Evolutionary conservation across 2,888 invertebrate species (phyloP), one percentile per base, ranked within the genome.

Genomic region (Drosophila prostipennis): DNA sequence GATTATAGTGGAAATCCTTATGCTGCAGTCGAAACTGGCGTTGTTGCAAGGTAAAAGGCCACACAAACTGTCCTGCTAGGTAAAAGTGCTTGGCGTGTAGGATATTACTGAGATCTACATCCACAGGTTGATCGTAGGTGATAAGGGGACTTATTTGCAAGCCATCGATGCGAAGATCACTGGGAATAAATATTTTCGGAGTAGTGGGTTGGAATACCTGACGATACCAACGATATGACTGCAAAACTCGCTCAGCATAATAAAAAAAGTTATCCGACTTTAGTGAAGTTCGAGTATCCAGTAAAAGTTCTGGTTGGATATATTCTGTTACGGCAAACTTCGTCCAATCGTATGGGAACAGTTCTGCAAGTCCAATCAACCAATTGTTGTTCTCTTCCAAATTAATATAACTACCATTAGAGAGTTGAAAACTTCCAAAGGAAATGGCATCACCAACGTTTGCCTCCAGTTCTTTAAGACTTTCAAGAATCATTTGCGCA

Each of bases 221-320:
- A 29, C 95, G 92, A 57, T 93, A 91, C 56, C 92, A 83, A 72
- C 94, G 93, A 93, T 95, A 94, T 42, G 94, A 91, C 16, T 91
- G 89, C 13, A 94, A 86, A 70, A 94, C 93, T 37, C 93, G 93
- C 87, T 95, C 94, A 77, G 94, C 94, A 45, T 95, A 91, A 74
- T 94, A 93, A 89, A 94, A 96, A 93, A 95, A 95, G 7, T 94
- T 93, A 6, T 95, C 95, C 78, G 95, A 95, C 71, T 95, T 94
- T 55, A 95, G 92, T 69, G 94, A 93, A 1, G 95, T 94, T 78
- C 93, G 93, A 72, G 93, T 93, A 68, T 95, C 93, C 87, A 95
- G 94, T 51, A 95, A 36, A 11, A 52, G 45, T 10, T 71, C 58
- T 0, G 68, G 54, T 3, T 59, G n/a, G 0, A 7, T 8, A 4